A percentile compares a stretch with the other conserved stretches of the same genome.
Evolutionary conservation across 2,888 invertebrate species (phyloP).

Genomic region (Ectemnius continuus): DNA sequence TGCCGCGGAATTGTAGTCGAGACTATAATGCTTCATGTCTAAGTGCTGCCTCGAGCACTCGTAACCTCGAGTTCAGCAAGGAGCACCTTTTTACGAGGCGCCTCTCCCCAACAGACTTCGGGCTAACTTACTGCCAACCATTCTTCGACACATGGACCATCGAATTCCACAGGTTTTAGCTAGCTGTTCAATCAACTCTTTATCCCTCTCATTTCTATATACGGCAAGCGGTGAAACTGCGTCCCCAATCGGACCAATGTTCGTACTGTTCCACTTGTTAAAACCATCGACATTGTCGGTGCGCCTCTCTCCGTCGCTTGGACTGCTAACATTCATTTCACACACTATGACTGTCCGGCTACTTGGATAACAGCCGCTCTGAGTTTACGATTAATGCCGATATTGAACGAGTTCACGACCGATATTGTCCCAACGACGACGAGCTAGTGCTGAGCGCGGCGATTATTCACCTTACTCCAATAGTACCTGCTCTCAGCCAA

Average conservation of each 20-base stretch:
- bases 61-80: slow-evolving; percentile 20
- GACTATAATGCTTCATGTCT: slow-evolving; percentile 49
- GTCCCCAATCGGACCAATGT: no score
- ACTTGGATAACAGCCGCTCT: background rate
- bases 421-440: slow-evolving; percentile 23
- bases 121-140: background rate
- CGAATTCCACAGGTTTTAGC: no score
- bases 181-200: no score
- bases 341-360: background rate
- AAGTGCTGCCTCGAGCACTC: slow-evolving; percentile 31
- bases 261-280: no score
- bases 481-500: background rate
- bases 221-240: no score
- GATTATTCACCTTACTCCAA: slow-evolving; percentile 3
- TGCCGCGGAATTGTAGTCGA: slow-evolving; percentile 42
- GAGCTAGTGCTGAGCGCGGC: background rate
- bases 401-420: background rate
- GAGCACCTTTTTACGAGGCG: background rate
- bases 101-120: background rate
- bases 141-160: no score
- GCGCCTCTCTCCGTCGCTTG: no score
- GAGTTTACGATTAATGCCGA: slow-evolving; percentile 5
- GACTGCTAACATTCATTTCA: background rate
- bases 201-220: no score
- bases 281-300: no score